A percentile compares a stretch with the other conserved stretches of the same genome.
Evolutionary conservation across 2,888 invertebrate genomes (phyloP).

Genomic region (Hyposoter didymator): DNA sequence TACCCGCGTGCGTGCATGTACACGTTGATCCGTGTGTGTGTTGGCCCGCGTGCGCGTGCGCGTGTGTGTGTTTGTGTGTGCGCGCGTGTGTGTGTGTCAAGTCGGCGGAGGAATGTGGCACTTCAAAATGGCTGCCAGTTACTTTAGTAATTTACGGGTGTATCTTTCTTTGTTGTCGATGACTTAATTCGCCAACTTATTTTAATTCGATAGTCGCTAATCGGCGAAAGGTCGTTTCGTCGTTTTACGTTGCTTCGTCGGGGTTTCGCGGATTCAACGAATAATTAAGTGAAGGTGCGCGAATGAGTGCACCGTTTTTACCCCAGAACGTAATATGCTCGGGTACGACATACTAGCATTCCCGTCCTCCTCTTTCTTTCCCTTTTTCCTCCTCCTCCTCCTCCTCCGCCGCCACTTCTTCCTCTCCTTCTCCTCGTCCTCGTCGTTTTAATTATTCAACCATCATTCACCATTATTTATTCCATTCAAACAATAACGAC

Average conservation of each 20-base stretch:
- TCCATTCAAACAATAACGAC: conserved; percentile 8
- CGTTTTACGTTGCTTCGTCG: conserved; percentile 60
- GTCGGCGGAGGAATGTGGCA: conserved; percentile 88
- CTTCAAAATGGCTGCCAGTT: conserved; percentile 90
- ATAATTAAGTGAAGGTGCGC: conserved; percentile 65
- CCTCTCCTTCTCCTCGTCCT: conserved; percentile 22
- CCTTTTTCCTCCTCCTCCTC: conserved; percentile 41
- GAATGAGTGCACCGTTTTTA: conserved; percentile 69
- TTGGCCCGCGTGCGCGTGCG: background rate
- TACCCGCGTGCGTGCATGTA: background rate
- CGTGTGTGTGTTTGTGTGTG: conserved; percentile 40
- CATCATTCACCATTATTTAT: conserved; percentile 32
- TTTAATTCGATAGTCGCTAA: conserved; percentile 8
- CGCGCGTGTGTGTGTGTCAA: conserved; percentile 75
- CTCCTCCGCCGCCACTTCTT: conserved; percentile 18
- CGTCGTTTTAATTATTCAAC: conserved; percentile 70
- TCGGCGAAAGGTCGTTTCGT: conserved; percentile 44
- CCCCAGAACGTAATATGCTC: conserved; percentile 80
- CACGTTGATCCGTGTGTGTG: conserved; percentile 72
- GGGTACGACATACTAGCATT: conserved; percentile 74
- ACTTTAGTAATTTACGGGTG: conserved; percentile 84
- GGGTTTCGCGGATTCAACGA: conserved; percentile 72
- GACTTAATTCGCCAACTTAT: conserved; percentile 71
- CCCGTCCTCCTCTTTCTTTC: conserved; percentile 60
- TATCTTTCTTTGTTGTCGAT: conserved; percentile 83